phyloP scores from a whole-genome alignment of 1,140 invertebrate genomes.

The Trichomalopsis sarcophagae region DNA sequence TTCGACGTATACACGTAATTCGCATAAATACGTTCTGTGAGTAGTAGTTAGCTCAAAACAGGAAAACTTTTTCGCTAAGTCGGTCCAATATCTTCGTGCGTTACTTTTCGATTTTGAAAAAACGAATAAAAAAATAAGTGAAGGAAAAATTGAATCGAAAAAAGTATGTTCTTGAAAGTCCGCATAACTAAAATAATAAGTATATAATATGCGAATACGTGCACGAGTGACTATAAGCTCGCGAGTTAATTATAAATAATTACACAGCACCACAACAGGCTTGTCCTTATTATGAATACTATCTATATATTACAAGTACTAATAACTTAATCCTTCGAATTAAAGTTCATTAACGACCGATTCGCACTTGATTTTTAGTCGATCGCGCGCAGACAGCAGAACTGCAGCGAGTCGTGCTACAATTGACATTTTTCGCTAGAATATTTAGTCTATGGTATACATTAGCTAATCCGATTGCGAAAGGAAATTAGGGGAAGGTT shows the following conservation, averaged over 20 bases:
- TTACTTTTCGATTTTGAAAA: not conserved
- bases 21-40: not conserved
- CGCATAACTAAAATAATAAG: not conserved
- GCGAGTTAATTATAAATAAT: not conserved
- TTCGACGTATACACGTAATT: not conserved
- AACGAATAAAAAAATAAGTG: not conserved
- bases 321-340: no score
- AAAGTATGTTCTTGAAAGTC: not conserved
- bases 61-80: not conserved
- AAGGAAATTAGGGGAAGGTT: conserved; percentile 73
- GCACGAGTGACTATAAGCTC: not conserved
- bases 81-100: not conserved
- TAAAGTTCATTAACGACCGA: no score
- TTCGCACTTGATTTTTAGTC: no score
- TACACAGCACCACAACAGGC: not conserved
- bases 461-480: conserved; percentile 54
- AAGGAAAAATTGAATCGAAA: not conserved
- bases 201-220: not conserved
- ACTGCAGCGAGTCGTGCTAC: not conserved
- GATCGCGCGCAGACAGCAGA: not conserved
- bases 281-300: not conserved
- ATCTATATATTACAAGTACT: not conserved
- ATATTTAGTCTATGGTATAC: not conserved
- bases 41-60: not conserved
- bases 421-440: not conserved